Percentiles rank a stretch among this genome's conserved stretches.
Evolutionary conservation across 2,888 invertebrate genomes (phyloP).

Genomic region (Ormyrus nitidulus): DNA sequence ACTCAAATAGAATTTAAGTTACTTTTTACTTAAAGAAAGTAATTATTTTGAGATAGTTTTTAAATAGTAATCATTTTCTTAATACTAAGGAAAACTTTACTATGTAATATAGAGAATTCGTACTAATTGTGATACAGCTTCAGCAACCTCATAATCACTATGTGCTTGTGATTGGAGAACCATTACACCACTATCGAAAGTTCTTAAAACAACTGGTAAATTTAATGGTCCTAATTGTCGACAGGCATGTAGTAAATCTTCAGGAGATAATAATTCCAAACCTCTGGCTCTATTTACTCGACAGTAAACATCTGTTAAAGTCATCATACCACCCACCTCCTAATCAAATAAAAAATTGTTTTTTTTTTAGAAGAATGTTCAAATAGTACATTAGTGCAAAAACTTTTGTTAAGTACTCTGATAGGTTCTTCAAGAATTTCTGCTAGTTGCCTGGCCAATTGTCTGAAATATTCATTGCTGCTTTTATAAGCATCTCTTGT

Average conservation of each 20-base stretch:
- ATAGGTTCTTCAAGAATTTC: slow-evolving; percentile 88
- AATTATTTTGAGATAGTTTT: no score
- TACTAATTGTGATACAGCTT: slow-evolving; percentile 82
- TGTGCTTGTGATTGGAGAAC: slow-evolving; percentile 91
- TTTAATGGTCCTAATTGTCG: slow-evolving; percentile 81
- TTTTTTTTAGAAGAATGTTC: not conserved
- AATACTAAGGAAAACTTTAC: no score
- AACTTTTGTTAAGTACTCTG: slow-evolving; percentile 78
- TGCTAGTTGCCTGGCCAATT: slow-evolving; percentile 90
- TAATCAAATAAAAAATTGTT: slow-evolving; percentile 67
- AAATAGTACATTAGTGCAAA: no score
- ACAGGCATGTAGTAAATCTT: slow-evolving; percentile 96
- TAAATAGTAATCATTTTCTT: no score
- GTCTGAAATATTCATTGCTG: slow-evolving; percentile 89
- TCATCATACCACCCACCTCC: slow-evolving; percentile 97
- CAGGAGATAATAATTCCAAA: slow-evolving; percentile 95
- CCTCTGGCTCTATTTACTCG: slow-evolving; percentile 97
- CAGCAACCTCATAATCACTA: slow-evolving; percentile 83
- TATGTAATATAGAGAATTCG: slow-evolving; percentile 54
- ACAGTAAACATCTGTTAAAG: slow-evolving; percentile 97
- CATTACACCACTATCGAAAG: slow-evolving; percentile 96
- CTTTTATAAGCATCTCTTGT: slow-evolving; percentile 93
- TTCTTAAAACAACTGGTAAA: slow-evolving; percentile 86
- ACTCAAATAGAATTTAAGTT: no score
- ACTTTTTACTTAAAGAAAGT: no score